Evolutionary conservation across 2,888 invertebrate species (phyloP), one percentile per base, ranked within the genome.

Genomic region (Linnaemya tessellans): DNA sequence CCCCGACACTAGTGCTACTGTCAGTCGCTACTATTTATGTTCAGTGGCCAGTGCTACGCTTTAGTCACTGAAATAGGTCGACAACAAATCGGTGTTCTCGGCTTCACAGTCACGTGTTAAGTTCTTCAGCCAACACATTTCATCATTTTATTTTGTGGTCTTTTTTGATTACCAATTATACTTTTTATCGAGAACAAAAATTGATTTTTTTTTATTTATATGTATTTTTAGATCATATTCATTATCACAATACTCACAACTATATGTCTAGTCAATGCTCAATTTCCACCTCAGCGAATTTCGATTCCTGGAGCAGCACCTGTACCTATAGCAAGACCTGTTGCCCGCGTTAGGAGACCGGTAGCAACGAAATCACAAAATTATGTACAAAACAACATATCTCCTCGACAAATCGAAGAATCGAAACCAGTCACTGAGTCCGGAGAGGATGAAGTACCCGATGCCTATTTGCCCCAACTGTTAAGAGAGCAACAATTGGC

Each of bases 381-480:
- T 15, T 94, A 94, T 89, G 93, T 93, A 8, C 93, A 94, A 5
- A 93, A 94, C 86, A 93, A 92, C 67, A 92, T 89, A 35, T 89
- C 89, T 65, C 91, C 90, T 11, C 90, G 91, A 46, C 77, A 88
- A 41, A 87, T 89, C 9, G 93, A 93, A 51, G 93, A 93, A 71
- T 89, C 95, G 15, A 94, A 95, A 87, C 95, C 95, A 1, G 95
- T 96, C 9, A 95, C 95, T 0, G 96, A 95, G 91, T 94, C 95
- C 88, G 94, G 94, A 22, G 95, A 95, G 91, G 95, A 95, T 83
- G 94, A 92, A 64, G 88, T 92, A 58, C 94, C 94, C 68, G 94
- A 94, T 83, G 93, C 93, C 83, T 94, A 94, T 60, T 93, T 94
- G 38, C 94, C 94, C 10, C 91, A 90, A 83, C 87, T 92, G 11